Percentiles rank a stretch among this genome's conserved stretches.
Evolutionary conservation across 1,140 invertebrate species (phyloP).

Genomic region (Sitophilus oryzae): DNA sequence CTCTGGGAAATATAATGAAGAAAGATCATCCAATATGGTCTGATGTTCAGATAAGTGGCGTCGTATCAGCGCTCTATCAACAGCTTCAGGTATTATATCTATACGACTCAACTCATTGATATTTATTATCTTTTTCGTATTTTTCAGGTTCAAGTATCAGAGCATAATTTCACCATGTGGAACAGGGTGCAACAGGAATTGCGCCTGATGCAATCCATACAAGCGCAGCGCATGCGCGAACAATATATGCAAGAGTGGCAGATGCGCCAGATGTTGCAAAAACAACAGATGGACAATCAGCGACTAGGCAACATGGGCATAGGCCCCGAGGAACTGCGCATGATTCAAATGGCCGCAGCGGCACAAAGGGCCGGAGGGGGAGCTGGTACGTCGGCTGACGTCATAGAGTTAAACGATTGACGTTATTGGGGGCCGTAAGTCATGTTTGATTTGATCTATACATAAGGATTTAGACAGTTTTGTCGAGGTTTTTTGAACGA

Average conservation of each 20-base stretch:
- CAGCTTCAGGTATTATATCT: constrained; percentile 25
- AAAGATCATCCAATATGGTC: constrained; percentile 38
- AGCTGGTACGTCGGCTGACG: constrained; percentile 10
- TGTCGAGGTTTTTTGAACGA: too few relatives aligned
- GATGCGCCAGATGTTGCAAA: constrained; percentile 30
- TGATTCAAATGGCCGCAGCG: constrained; percentile 1
- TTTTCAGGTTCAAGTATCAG: constrained; percentile 28
- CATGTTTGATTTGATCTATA: too few relatives aligned
- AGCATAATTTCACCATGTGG: constrained; percentile 31
- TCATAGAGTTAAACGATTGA: constrained; percentile 33
- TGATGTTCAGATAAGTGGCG: constrained; percentile 32
- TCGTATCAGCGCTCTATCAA: constrained; percentile 33
- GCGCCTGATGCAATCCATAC: constrained; percentile 22
- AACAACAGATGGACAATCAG: constrained; percentile 31
- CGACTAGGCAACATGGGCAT: constrained; percentile 21
- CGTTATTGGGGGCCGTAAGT: not conserved
- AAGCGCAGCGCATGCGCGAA: constrained; percentile 28
- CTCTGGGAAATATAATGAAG: constrained; percentile 33
- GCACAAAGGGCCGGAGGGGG: not conserved
- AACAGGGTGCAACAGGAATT: constrained; percentile 27
- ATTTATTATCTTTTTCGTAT: not conserved
- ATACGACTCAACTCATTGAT: too few relatives aligned
- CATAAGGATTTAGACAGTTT: too few relatives aligned
- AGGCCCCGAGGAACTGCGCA: constrained; percentile 12
- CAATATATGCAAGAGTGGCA: constrained; percentile 35